Percentiles rank a stretch among this genome's conserved stretches.
Conservation (phyloP, 2,113 vertebrate species). For the Pseudonaja textilis region DNA sequence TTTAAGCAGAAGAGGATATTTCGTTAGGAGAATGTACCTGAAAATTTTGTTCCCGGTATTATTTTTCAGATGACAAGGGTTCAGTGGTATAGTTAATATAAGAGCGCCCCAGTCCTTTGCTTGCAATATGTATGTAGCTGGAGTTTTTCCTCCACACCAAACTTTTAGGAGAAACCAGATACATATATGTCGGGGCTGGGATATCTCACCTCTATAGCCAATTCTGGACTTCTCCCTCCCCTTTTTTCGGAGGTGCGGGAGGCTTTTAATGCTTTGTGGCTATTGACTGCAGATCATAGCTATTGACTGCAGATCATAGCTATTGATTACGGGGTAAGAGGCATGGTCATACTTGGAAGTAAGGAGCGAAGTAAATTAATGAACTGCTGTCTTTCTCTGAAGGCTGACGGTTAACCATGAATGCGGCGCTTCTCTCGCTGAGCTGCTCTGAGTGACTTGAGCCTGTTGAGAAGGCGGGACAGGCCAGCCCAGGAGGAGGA, state of each 20-base stretch:
- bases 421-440: conserved; percentile 75
- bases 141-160: neutral
- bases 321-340: conserved; percentile 73
- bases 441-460: conserved; percentile 81
- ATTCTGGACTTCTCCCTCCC: neutral
- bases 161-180: neutral
- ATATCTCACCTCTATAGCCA: neutral
- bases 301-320: conserved; percentile 79
- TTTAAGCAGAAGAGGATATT: neutral
- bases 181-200: neutral
- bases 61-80: neutral
- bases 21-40: neutral
- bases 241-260: neutral
- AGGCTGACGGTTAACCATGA: conserved; percentile 78
- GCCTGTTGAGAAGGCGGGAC: conserved; percentile 91
- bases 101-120: neutral
- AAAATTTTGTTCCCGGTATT: neutral
- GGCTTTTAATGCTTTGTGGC: conserved; percentile 39
- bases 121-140: neutral
- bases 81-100: neutral
- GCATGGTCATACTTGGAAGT: conserved; percentile 69
- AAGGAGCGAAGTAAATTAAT: conserved; percentile 79
- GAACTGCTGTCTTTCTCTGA: conserved; percentile 78
- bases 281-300: conserved; percentile 77
- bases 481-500: conserved; percentile 88